These are phyloP conservation scores for Spodoptera littoralis DNA, from an alignment of 2,888 invertebrate genomes.

Conservation along the genomic window DNA sequence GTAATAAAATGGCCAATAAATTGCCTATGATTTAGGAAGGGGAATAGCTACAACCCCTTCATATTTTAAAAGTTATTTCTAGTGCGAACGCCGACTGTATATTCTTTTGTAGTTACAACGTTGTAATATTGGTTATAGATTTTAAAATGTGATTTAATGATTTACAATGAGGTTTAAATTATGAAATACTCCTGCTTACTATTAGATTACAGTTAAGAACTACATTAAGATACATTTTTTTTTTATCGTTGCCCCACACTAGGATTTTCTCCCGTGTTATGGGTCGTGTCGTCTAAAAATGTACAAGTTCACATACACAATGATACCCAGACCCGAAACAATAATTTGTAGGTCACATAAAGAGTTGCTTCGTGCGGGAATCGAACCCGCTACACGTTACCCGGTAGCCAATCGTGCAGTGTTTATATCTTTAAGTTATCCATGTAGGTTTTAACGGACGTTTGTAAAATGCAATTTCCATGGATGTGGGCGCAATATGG, in stretches of 20 bases:
- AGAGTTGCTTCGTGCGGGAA: too few species aligned
- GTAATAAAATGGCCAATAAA: constrained; percentile 85
- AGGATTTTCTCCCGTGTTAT: too few species aligned
- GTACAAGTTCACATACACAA: too few species aligned
- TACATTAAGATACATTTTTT: background rate
- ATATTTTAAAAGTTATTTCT: constrained; percentile 46
- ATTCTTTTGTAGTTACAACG: constrained; percentile 17
- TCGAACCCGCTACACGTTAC: too few species aligned
- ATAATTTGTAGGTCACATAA: too few species aligned
- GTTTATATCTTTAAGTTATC: background rate
- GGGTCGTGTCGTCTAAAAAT: too few species aligned
- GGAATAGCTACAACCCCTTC: constrained; percentile 70
- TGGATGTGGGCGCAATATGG: constrained; percentile 28
- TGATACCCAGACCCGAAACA: too few species aligned
- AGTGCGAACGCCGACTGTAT: background rate
- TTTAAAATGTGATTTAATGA: too few species aligned
- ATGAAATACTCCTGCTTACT: too few species aligned
- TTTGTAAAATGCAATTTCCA: constrained; percentile 32
- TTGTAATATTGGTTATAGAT: background rate
- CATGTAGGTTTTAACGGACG: constrained; percentile 10
- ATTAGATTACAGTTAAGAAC: background rate
- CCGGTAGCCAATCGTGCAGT: too few species aligned
- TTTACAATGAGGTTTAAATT: too few species aligned
- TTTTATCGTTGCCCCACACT: too few species aligned
- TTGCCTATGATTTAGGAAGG: constrained; percentile 69